Evolutionary conservation across 2,113 vertebrate genomes (phyloP).

Genomic region (Corvus hawaiiensis): DNA sequence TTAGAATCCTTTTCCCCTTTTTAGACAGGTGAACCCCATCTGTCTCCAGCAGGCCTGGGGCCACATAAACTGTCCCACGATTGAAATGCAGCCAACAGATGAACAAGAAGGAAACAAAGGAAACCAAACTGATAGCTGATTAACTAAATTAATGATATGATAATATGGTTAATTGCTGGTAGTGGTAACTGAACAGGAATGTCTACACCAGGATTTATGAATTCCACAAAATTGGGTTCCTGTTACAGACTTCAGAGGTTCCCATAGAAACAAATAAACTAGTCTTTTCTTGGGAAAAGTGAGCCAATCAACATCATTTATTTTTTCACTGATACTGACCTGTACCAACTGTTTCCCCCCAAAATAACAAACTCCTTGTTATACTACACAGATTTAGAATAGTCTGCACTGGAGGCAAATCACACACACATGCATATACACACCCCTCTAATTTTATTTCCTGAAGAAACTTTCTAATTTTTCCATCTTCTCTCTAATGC

Average conservation of each 20-base stretch:
- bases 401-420: not conserved
- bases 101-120: not conserved
- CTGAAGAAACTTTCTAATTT: not conserved
- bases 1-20: not conserved
- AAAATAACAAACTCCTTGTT: not conserved
- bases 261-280: conserved; percentile 12
- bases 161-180: not conserved
- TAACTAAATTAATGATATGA: not conserved
- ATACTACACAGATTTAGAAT: not conserved
- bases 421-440: not conserved
- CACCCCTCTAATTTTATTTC: not conserved
- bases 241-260: not conserved
- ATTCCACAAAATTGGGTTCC: not conserved
- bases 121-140: not conserved
- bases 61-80: not conserved
- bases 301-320: not conserved
- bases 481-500: not conserved
- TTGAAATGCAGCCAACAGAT: not conserved
- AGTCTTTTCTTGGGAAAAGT: not conserved
- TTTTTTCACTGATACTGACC: not conserved
- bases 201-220: not conserved
- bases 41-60: not conserved
- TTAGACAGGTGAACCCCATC: not conserved
- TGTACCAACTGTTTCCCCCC: not conserved
- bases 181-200: not conserved